Evolutionary conservation across 2,888 invertebrate genomes (phyloP).

Genomic region (Koerneria pararmatus): DNA sequence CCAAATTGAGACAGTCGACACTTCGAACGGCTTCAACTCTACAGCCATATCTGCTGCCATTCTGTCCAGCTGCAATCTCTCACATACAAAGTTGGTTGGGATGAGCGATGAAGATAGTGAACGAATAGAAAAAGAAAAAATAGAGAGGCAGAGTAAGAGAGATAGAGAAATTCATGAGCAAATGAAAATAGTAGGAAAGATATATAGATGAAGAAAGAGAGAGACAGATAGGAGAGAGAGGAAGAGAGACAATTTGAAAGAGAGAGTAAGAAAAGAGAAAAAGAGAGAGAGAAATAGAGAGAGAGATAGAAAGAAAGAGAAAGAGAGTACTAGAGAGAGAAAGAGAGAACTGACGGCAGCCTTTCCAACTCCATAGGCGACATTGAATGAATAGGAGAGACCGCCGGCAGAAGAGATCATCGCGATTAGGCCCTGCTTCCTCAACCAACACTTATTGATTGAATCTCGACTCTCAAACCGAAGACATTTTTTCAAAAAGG

Average conservation of each 20-base stretch:
- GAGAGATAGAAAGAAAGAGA: background rate
- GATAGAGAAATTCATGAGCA: background rate
- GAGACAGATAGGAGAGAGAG: background rate
- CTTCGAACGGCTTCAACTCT: slow-evolving; percentile 56
- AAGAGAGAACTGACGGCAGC: slow-evolving; percentile 56
- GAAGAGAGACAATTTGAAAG: background rate
- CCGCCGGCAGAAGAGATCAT: slow-evolving; percentile 62
- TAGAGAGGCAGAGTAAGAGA: too few relatives aligned
- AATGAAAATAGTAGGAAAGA: background rate
- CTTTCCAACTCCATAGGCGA: slow-evolving; percentile 63
- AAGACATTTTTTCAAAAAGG: too few relatives aligned
- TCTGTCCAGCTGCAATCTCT: slow-evolving; percentile 60
- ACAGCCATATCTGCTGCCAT: slow-evolving; percentile 63
- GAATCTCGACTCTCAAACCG: too few relatives aligned
- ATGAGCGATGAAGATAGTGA: too few relatives aligned
- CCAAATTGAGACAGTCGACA: slow-evolving; percentile 62
- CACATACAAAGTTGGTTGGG: too few relatives aligned
- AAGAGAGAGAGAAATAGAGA: background rate
- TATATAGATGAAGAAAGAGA: background rate
- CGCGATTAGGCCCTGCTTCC: slow-evolving; percentile 60
- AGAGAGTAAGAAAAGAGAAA: background rate
- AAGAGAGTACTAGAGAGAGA: background rate
- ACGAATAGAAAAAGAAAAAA: too few relatives aligned
- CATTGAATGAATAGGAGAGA: slow-evolving; percentile 61
- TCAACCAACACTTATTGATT: too few relatives aligned